Conservation (phyloP, 2,113 vertebrate species). For the Nothobranchius furzeri region DNA sequence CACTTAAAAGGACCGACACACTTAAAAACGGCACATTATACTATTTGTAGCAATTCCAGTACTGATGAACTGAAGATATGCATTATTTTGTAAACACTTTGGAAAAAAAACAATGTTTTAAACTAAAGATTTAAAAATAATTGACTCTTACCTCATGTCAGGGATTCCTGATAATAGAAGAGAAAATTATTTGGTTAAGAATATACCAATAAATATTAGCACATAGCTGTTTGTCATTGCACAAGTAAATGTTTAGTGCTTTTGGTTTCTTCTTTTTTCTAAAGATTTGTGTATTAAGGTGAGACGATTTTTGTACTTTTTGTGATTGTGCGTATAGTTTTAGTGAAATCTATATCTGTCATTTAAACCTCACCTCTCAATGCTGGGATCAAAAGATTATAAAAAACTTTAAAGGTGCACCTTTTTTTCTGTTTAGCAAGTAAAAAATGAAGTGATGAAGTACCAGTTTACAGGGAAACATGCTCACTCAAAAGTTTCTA, state of each 20-base stretch:
- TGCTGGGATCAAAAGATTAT: constrained; percentile 75
- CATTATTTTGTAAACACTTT: constrained; percentile 84
- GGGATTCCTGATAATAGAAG: constrained; percentile 79
- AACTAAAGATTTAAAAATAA: constrained; percentile 76
- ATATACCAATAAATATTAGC: constrained; percentile 84
- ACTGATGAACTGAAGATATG: constrained; percentile 84
- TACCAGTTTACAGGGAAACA: constrained; percentile 78
- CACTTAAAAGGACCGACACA: constrained; percentile 78
- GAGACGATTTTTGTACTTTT: constrained; percentile 82
- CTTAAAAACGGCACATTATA: constrained; percentile 80
- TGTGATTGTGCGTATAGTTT: constrained; percentile 82
- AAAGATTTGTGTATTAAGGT: constrained; percentile 83
- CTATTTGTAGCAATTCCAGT: constrained; percentile 83
- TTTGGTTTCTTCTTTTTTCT: constrained; percentile 81
- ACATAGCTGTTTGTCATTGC: constrained; percentile 86
- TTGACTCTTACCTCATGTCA: constrained; percentile 86
- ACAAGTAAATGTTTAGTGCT: constrained; percentile 83
- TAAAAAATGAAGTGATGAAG: constrained; percentile 58
- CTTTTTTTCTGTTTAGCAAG: constrained; percentile 54
- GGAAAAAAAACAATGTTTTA: constrained; percentile 67
- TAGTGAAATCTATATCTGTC: constrained; percentile 83
- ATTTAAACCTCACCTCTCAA: constrained; percentile 78
- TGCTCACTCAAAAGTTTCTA: constrained; percentile 73
- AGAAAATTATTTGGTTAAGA: constrained; percentile 74
- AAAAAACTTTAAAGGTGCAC: constrained; percentile 71